Conservation (phyloP, 2,888 invertebrate genomes). For the Drosophila subsilvestris region DNA sequence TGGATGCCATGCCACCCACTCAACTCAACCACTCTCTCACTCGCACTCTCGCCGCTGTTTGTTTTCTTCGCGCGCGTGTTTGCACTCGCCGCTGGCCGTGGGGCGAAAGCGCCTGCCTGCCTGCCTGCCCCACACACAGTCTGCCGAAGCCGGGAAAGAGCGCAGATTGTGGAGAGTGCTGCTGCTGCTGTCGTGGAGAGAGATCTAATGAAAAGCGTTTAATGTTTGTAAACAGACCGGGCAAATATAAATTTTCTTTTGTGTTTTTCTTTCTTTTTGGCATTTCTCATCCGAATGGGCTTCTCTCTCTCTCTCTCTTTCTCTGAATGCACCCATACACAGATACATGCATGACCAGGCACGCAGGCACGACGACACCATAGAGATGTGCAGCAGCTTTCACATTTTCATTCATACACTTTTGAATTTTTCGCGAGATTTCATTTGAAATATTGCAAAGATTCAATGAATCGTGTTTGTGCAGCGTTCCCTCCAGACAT, state of each 20-base stretch:
- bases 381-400: constrained; percentile 50
- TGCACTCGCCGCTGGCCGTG: constrained; percentile 47
- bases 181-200: constrained; percentile 23
- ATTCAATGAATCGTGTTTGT: neutral
- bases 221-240: constrained; percentile 69
- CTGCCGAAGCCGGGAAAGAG: neutral
- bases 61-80: constrained; percentile 77
- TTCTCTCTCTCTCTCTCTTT: constrained; percentile 6
- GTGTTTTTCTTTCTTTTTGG: constrained; percentile 48
- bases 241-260: constrained; percentile 27
- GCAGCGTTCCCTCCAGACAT: no score
- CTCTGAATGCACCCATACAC: constrained; percentile 3
- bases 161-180: constrained; percentile 3
- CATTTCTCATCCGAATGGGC: constrained; percentile 43
- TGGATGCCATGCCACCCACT: constrained; percentile 52
- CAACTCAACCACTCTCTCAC: constrained; percentile 19
- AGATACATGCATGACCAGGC: neutral
- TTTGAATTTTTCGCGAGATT: neutral
- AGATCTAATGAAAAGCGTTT: constrained; percentile 48
- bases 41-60: constrained; percentile 54
- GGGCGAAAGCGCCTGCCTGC: constrained; percentile 57
- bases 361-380: neutral
- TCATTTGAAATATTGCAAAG: neutral
- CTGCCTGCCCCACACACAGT: neutral
- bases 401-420: constrained; percentile 67